phyloP scores from a whole-genome alignment of 2,888 invertebrate species.

The Halictus ligatus region DNA sequence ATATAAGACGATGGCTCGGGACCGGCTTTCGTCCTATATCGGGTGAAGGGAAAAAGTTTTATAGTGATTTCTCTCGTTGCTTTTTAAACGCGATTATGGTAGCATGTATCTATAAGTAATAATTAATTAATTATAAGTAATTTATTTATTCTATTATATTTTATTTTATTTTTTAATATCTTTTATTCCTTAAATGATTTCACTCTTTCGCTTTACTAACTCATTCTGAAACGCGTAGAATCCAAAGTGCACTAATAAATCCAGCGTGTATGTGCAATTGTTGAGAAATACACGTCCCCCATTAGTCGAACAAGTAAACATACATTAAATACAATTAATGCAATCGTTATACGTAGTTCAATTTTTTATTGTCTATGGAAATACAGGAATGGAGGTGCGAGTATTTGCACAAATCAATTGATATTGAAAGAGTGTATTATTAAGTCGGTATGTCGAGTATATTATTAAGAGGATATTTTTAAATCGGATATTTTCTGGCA shows the following conservation, averaged over 20 bases:
- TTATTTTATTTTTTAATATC: too few species aligned
- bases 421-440: too few species aligned
- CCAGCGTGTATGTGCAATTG: not conserved
- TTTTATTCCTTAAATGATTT: too few species aligned
- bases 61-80: too few species aligned
- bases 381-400: not conserved
- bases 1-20: too few species aligned
- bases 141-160: too few species aligned
- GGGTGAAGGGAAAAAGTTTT: too few species aligned
- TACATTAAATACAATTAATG: conserved; percentile 1
- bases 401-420: not conserved
- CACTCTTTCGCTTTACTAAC: not conserved
- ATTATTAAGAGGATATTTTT: too few species aligned
- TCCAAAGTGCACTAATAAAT: not conserved
- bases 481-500: not conserved
- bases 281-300: not conserved
- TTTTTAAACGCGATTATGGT: not conserved
- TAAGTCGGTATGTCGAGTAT: too few species aligned
- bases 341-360: not conserved
- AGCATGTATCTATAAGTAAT: not conserved
- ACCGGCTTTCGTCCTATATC: too few species aligned
- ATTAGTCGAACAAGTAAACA: not conserved
- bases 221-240: not conserved
- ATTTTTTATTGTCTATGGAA: not conserved
- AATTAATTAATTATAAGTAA: too few species aligned